Conservation (phyloP, 2,888 invertebrate genomes). For the Calephelis perditalis region DNA sequence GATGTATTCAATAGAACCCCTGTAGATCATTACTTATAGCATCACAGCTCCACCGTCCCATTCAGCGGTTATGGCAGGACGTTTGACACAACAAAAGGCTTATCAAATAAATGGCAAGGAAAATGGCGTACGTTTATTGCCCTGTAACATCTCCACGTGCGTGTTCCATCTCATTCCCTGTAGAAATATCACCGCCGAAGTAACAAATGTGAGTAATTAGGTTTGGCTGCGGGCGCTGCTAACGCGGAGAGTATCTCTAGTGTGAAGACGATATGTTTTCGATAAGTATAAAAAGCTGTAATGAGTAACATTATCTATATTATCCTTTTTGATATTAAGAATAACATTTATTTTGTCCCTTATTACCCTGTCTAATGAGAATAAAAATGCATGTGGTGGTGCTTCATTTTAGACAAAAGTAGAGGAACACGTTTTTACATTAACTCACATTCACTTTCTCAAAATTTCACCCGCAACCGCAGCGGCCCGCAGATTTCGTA, state of each 20-base stretch:
- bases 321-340: no score
- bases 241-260: constrained; percentile 16
- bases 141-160: constrained; percentile 21
- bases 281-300: no score
- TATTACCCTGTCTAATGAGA: no score
- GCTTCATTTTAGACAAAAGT: no score
- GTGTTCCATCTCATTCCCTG: constrained; percentile 31
- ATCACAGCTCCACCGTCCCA: not conserved
- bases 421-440: no score
- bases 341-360: no score
- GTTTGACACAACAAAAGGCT: constrained; percentile 14
- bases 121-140: constrained; percentile 16
- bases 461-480: no score
- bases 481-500: no score
- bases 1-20: not conserved
- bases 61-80: constrained; percentile 1
- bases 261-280: no score
- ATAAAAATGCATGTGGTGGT: no score
- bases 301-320: no score
- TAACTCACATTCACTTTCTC: no score
- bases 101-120: constrained; percentile 18
- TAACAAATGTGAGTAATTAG: constrained; percentile 31
- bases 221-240: constrained; percentile 23
- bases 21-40: not conserved
- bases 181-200: constrained; percentile 24